Percentiles rank a stretch among this genome's conserved stretches.
Conservation (phyloP, 2,797 vertebrate species). For the Notolepis coatsorum region DNA sequence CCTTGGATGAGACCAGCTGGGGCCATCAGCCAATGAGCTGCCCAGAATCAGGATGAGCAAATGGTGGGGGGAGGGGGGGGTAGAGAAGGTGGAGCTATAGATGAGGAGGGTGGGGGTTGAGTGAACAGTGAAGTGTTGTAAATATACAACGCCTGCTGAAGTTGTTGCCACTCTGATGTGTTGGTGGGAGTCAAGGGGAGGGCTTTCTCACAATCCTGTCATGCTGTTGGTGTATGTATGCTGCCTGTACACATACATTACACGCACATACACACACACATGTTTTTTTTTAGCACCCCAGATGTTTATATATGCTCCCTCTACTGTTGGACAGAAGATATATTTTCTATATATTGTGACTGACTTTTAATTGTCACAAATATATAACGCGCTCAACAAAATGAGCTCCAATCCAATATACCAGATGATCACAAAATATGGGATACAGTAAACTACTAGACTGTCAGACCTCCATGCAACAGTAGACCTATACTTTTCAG, state of each 20-base stretch:
- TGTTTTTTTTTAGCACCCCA: background rate
- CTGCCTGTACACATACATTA: background rate
- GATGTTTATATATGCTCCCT: background rate
- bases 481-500: no score
- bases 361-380: no score
- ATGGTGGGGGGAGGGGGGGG: background rate
- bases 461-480: no score
- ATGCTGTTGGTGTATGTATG: no score
- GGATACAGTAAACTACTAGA: no score
- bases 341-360: no score
- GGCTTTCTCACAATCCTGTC: background rate
- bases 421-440: no score
- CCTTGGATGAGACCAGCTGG: conserved; percentile 38
- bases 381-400: no score
- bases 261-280: background rate
- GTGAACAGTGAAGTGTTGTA: conserved; percentile 25
- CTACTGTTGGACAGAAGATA: background rate
- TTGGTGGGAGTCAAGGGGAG: background rate
- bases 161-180: conserved; percentile 16
- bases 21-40: conserved; percentile 21
- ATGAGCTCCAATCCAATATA: no score
- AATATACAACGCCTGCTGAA: conserved; percentile 39
- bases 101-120: background rate
- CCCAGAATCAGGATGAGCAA: background rate
- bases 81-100: background rate